These are phyloP conservation scores for Dione juno DNA, from an alignment of 2,888 invertebrate species.

Conservation along the genomic window DNA sequence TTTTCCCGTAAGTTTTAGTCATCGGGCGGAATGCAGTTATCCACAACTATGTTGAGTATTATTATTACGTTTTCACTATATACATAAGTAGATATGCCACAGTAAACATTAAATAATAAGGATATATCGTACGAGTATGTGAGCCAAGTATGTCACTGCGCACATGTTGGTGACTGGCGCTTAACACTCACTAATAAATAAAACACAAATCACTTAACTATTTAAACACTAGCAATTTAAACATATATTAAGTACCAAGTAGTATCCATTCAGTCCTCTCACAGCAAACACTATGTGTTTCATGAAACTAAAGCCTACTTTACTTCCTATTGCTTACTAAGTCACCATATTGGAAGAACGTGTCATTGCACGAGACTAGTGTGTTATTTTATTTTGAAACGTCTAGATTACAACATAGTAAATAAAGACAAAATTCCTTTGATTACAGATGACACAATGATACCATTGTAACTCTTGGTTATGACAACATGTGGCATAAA, in stretches of 20 bases:
- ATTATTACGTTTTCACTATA: slow-evolving; percentile 75
- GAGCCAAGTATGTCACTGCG: slow-evolving; percentile 67
- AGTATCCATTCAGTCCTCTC: slow-evolving; percentile 53
- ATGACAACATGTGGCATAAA: slow-evolving; percentile 31
- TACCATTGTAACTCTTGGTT: slow-evolving; percentile 5
- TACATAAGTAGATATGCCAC: slow-evolving; percentile 79
- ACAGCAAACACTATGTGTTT: slow-evolving; percentile 74
- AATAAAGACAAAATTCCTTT: not conserved
- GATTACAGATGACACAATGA: not conserved
- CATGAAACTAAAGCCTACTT: slow-evolving; percentile 51
- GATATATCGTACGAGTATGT: slow-evolving; percentile 65
- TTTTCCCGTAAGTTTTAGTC: slow-evolving; percentile 81
- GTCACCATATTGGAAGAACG: slow-evolving; percentile 70
- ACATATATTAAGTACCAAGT: slow-evolving; percentile 73
- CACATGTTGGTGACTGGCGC: slow-evolving; percentile 58
- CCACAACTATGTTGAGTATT: slow-evolving; percentile 84
- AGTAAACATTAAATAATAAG: slow-evolving; percentile 75
- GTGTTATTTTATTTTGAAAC: slow-evolving; percentile 49
- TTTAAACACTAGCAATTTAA: slow-evolving; percentile 76
- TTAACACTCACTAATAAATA: slow-evolving; percentile 64
- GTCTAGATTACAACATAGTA: slow-evolving; percentile 7
- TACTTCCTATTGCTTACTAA: slow-evolving; percentile 59
- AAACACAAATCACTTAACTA: slow-evolving; percentile 64
- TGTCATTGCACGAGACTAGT: slow-evolving; percentile 70
- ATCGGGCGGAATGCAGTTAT: slow-evolving; percentile 84